Evolutionary conservation across 2,888 invertebrate genomes (phyloP).

Genomic region (Serrognathus titanus): DNA sequence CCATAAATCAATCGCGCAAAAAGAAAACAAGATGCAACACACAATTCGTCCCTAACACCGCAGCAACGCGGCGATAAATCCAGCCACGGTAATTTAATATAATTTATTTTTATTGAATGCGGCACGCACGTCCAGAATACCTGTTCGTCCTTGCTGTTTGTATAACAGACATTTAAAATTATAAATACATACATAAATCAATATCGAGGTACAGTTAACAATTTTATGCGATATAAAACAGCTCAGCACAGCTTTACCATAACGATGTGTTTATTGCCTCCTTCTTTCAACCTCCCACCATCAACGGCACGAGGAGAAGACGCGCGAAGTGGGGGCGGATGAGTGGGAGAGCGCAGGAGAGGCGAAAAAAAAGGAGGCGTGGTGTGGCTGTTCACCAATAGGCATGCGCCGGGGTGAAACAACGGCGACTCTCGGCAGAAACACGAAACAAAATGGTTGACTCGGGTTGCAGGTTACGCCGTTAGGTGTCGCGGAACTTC

Average conservation of each 20-base stretch:
- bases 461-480: constrained; percentile 34
- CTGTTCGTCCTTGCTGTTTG: constrained; percentile 28
- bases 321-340: constrained; percentile 25
- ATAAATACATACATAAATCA: constrained; percentile 42
- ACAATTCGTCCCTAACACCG: too few relatives aligned
- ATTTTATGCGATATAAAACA: constrained; percentile 48
- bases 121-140: constrained; percentile 10
- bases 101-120: constrained; percentile 1
- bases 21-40: too few relatives aligned
- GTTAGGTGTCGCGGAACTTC: constrained; percentile 48
- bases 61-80: neutral
- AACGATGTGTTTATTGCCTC: constrained; percentile 50
- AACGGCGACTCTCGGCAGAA: constrained; percentile 49
- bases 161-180: constrained; percentile 31
- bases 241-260: constrained; percentile 49
- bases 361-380: constrained; percentile 39
- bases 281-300: constrained; percentile 31
- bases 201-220: constrained; percentile 48
- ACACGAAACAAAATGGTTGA: constrained; percentile 62
- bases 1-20: too few relatives aligned
- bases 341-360: constrained; percentile 28
- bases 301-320: constrained; percentile 26
- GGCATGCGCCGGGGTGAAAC: constrained; percentile 50
- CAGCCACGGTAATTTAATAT: neutral
- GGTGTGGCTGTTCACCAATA: constrained; percentile 48